Evolutionary conservation across 2,888 invertebrate genomes (phyloP).

Genomic region (Anagyrus pseudococci): DNA sequence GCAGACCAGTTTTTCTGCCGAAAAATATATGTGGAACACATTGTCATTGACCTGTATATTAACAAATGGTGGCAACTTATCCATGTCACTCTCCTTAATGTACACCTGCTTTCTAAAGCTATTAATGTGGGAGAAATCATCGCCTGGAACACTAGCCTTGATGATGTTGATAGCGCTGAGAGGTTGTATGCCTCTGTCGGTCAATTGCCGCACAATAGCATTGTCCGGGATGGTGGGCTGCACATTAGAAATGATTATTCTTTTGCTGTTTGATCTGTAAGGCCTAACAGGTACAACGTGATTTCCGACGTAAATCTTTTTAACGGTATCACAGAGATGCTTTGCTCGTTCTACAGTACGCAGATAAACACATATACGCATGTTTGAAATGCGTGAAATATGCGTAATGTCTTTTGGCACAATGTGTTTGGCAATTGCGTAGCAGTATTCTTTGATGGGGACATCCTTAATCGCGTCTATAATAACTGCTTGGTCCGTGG

Average conservation of each 20-base stretch:
- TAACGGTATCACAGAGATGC: neutral
- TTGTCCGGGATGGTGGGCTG: neutral
- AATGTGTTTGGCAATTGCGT: neutral
- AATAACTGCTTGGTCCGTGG: neutral
- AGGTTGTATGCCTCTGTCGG: neutral
- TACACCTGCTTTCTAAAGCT: constrained; percentile 1
- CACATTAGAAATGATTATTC: neutral
- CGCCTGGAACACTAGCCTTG: neutral
- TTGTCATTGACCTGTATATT: neutral
- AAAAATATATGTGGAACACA: neutral
- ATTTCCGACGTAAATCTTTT: neutral
- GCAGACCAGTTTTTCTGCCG: neutral
- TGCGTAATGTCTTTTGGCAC: neutral
- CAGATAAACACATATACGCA: too few relatives aligned
- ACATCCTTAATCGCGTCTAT: neutral
- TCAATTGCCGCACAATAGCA: neutral
- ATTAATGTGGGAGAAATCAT: neutral
- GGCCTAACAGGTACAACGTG: neutral
- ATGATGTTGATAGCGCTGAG: neutral
- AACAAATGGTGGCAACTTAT: neutral
- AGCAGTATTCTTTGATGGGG: neutral
- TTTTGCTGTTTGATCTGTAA: neutral
- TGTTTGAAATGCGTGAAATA: neutral
- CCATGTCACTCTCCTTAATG: neutral
- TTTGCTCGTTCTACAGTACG: constrained; percentile 1